Evolutionary conservation across 2,113 vertebrate genomes (phyloP).

Genomic region (Orcinus orca): DNA sequence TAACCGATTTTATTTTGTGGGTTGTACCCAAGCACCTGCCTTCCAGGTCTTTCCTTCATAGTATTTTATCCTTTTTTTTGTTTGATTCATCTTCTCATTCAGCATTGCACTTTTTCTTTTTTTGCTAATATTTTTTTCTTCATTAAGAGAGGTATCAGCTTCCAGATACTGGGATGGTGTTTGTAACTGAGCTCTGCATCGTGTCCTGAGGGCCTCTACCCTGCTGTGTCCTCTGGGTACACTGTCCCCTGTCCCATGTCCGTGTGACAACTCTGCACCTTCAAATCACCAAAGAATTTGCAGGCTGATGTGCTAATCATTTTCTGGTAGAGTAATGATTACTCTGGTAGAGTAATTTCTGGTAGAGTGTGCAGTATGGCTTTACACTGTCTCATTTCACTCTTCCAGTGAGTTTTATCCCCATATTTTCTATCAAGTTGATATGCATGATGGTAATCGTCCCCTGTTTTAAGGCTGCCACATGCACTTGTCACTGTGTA

Average conservation of each 20-base stretch:
- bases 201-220: no score
- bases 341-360: no score
- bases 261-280: not conserved
- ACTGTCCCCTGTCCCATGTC: not conserved
- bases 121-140: fast-evolving
- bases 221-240: not conserved
- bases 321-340: not conserved
- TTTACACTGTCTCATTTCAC: not conserved
- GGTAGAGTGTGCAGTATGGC: fast-evolving
- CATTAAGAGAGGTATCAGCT: fast-evolving
- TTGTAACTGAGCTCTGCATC: not conserved
- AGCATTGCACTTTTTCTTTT: fast-evolving
- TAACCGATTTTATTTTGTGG: fast-evolving
- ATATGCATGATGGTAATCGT: fast-evolving
- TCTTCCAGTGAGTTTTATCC: fast-evolving
- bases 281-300: not conserved
- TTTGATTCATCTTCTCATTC: not conserved
- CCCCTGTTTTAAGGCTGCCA: not conserved
- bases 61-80: fast-evolving
- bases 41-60: fast-evolving
- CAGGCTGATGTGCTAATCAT: fast-evolving
- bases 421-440: fast-evolving
- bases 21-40: not conserved
- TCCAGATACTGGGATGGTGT: fast-evolving
- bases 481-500: fast-evolving